phyloP scores from a whole-genome alignment of 2,797 vertebrate species.

The Acomys russatus region DNA sequence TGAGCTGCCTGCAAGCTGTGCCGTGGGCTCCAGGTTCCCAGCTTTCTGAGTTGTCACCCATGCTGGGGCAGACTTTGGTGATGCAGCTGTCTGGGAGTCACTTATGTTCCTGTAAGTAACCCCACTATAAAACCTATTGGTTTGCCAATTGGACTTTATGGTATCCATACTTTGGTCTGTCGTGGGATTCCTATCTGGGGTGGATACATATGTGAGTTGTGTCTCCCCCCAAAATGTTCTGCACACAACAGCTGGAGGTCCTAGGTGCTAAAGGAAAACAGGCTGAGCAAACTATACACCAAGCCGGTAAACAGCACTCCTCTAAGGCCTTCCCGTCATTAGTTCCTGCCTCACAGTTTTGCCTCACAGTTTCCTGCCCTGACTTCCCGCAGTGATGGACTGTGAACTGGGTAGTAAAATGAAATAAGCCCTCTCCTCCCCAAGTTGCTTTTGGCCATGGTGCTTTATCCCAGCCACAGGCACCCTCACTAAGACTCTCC shows the following conservation, averaged over 20 bases:
- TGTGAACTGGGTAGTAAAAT: background rate
- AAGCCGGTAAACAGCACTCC: background rate
- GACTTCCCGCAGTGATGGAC: background rate
- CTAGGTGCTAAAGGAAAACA: background rate
- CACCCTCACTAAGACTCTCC: background rate
- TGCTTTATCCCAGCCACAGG: background rate
- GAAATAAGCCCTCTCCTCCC: background rate
- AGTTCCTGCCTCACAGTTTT: background rate
- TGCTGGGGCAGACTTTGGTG: background rate
- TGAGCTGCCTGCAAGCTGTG: background rate
- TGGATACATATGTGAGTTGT: background rate
- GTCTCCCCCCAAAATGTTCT: background rate
- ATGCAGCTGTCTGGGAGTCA: background rate
- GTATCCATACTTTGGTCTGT: background rate
- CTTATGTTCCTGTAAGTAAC: background rate
- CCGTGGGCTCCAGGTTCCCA: background rate
- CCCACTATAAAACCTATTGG: background rate
- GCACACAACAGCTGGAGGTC: background rate
- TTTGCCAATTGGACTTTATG: background rate
- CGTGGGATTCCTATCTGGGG: background rate
- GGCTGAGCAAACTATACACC: background rate
- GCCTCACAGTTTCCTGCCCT: background rate
- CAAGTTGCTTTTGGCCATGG: background rate
- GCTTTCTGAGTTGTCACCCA: background rate
- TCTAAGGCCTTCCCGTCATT: background rate